phyloP scores from a whole-genome alignment of 2,888 invertebrate genomes.

The Drosophila pegasa region DNA sequence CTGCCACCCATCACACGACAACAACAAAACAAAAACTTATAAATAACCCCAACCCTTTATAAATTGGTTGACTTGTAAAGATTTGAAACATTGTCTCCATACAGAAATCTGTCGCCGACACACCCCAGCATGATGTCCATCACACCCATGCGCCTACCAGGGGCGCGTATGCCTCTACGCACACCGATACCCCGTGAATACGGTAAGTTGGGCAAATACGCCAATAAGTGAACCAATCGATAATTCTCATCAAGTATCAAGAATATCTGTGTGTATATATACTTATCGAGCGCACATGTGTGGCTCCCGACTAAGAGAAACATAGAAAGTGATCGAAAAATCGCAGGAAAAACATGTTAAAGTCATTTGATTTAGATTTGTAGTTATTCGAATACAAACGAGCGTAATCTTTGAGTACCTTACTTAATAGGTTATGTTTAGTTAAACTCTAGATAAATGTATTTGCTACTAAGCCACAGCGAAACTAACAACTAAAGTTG shows the following conservation, averaged over 20 bases:
- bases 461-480: constrained; percentile 43
- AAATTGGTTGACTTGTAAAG: constrained; percentile 66
- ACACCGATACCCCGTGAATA: constrained; percentile 93
- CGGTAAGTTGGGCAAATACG: constrained; percentile 89
- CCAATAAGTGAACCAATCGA: constrained; percentile 63
- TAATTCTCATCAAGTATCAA: constrained; percentile 34
- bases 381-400: constrained; percentile 18
- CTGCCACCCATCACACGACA: constrained; percentile 29
- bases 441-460: constrained; percentile 53
- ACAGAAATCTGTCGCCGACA: constrained; percentile 88
- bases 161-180: constrained; percentile 85
- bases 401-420: constrained; percentile 21
- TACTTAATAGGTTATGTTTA: constrained; percentile 60
- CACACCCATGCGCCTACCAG: constrained; percentile 87
- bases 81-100: constrained; percentile 84
- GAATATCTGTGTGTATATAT: constrained; percentile 31
- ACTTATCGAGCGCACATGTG: constrained; percentile 14
- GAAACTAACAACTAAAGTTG: constrained; percentile 25
- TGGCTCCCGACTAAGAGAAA: constrained; percentile 14
- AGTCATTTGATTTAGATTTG: constrained; percentile 33
- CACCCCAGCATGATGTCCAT: constrained; percentile 90
- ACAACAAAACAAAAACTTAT: constrained; percentile 20
- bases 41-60: constrained; percentile 9
- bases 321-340: constrained; percentile 7
- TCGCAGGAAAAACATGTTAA: constrained; percentile 8